Conservation (phyloP, 2,888 invertebrate genomes). For the Norana najaformis region DNA sequence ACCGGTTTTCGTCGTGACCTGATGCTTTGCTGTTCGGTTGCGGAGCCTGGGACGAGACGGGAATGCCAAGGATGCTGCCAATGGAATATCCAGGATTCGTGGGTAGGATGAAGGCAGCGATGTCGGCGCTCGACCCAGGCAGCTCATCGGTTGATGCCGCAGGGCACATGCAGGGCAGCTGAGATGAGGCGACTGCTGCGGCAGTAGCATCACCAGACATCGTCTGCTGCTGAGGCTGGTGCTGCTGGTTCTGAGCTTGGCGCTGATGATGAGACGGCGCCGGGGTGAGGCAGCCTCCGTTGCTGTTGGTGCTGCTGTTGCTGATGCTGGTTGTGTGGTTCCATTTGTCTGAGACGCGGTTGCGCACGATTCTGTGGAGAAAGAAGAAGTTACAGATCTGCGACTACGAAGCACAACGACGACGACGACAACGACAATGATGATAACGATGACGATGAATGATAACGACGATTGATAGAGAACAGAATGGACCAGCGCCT, state of each 20-base stretch:
- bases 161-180: background rate
- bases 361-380: background rate
- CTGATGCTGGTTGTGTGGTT: background rate
- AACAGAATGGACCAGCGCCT: too few relatives aligned
- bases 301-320: background rate
- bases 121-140: background rate
- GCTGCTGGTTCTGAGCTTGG: background rate
- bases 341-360: conserved; percentile 14
- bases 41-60: conserved; percentile 3
- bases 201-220: background rate
- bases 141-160: background rate
- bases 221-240: background rate
- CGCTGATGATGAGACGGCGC: background rate
- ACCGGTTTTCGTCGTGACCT: background rate
- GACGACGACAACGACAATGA: too few relatives aligned
- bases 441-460: too few relatives aligned
- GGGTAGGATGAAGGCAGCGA: background rate
- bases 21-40: background rate
- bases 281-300: background rate
- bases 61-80: conserved; percentile 36
- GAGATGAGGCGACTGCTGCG: background rate
- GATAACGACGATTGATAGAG: too few relatives aligned
- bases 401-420: too few relatives aligned
- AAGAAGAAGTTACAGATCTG: background rate
- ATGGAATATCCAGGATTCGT: conserved; percentile 33